Evolutionary conservation across 2,888 invertebrate species (phyloP).

Genomic region (Heliconius erato): DNA sequence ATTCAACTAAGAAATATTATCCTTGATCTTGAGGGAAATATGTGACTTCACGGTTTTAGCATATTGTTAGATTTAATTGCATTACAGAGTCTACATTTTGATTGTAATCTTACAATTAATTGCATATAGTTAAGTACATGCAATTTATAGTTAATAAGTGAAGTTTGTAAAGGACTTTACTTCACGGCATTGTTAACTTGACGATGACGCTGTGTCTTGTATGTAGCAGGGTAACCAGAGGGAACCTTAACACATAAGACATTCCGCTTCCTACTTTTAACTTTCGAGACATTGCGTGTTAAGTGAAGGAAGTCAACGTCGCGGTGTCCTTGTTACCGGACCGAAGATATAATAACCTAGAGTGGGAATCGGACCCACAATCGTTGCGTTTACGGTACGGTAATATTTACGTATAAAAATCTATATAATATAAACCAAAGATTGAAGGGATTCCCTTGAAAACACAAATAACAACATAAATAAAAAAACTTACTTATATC

Average conservation of each 20-base stretch:
- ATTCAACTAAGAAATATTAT: not conserved
- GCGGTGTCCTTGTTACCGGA: not conserved
- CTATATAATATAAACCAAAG: not conserved
- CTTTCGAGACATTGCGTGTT: not conserved
- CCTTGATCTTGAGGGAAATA: not conserved
- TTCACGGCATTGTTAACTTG: not conserved
- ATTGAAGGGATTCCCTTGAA: not conserved
- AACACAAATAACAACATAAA: slow-evolving; percentile 3
- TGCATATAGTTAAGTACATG: not conserved
- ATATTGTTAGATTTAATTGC: slow-evolving; percentile 3
- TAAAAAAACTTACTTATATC: slow-evolving; percentile 90
- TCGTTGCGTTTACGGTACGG: not conserved
- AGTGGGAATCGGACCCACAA: not conserved
- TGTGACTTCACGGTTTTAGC: not conserved
- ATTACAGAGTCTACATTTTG: not conserved
- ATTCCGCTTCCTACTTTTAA: not conserved
- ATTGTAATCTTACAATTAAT: slow-evolving; percentile 6
- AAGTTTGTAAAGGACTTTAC: no score
- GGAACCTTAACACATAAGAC: not conserved
- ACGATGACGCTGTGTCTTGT: not conserved
- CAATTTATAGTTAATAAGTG: no score
- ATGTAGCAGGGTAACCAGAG: not conserved
- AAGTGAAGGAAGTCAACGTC: not conserved
- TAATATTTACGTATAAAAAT: no score
- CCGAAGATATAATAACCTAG: not conserved